Percentiles rank a stretch among this genome's conserved stretches.
Evolutionary conservation across 2,797 vertebrate species (phyloP).

Genomic region (Sebastes minor): DNA sequence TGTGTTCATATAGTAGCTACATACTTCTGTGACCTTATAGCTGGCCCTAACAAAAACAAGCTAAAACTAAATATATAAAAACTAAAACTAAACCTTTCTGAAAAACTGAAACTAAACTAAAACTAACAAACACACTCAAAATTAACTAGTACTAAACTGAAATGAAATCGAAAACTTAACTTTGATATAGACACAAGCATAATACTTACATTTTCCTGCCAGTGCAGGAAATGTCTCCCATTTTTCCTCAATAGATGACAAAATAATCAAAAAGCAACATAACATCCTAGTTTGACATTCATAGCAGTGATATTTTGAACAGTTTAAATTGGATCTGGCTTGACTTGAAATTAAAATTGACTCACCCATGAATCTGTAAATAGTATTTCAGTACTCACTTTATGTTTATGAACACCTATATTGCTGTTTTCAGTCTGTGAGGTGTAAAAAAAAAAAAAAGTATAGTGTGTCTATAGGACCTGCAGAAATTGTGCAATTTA

Average conservation of each 20-base stretch:
- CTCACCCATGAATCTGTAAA: not conserved
- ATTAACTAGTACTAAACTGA: too few species aligned
- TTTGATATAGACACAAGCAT: not conserved
- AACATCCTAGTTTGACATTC: not conserved
- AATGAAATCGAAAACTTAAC: too few species aligned
- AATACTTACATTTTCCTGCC: not conserved
- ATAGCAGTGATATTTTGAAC: not conserved
- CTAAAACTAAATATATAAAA: too few species aligned
- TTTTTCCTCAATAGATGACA: not conserved
- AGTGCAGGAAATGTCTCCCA: not conserved
- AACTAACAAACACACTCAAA: too few species aligned
- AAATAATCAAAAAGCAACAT: not conserved
- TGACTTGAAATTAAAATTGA: conserved; percentile 4
- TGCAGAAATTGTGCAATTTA: conserved; percentile 6
- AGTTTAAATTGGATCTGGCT: not conserved
- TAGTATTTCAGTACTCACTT: conserved; percentile 2
- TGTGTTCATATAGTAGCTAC: too few species aligned
- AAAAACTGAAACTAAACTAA: too few species aligned
- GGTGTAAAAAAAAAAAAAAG: not conserved
- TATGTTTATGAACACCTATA: not conserved
- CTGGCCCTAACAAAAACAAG: too few species aligned
- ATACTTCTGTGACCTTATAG: too few species aligned
- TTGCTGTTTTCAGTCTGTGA: not conserved
- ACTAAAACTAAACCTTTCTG: too few species aligned
- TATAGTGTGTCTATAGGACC: not conserved